Evolutionary conservation across 2,113 vertebrate genomes (phyloP).

Genomic region (Alligator sinensis): DNA sequence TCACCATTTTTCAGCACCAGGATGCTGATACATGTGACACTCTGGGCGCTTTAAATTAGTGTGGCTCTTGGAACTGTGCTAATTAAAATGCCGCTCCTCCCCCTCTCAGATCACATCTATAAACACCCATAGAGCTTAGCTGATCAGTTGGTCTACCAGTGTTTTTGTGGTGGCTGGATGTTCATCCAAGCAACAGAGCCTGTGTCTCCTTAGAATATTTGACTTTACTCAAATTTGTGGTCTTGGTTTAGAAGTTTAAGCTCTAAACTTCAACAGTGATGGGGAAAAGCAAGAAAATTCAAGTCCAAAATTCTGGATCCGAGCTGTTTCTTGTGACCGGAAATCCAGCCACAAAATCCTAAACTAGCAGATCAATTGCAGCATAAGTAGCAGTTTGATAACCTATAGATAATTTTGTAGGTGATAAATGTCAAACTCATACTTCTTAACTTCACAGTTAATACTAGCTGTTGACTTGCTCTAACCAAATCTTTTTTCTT

Average conservation of each 20-base stretch:
- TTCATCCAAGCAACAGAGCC: not conserved
- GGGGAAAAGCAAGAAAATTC: not conserved
- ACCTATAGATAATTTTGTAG: not conserved
- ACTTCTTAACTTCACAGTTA: not conserved
- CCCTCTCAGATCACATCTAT: no score
- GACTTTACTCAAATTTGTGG: accelerated
- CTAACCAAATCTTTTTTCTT: not conserved
- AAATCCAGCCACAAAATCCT: not conserved
- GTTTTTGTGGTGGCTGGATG: not conserved
- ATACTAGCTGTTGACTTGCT: not conserved
- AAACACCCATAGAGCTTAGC: no score
- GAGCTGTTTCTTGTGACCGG: not conserved
- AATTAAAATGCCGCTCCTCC: no score
- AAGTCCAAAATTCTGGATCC: accelerated
- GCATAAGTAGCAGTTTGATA: not conserved
- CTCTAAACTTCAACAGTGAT: not conserved
- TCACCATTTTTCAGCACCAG: no score
- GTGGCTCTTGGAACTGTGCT: no score
- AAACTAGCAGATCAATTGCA: not conserved
- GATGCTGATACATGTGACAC: no score
- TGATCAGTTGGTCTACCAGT: no score
- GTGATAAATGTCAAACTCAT: not conserved
- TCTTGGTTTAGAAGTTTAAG: not conserved
- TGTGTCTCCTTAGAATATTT: not conserved
- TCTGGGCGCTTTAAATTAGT: no score